phyloP scores from a whole-genome alignment of 1,140 invertebrate genomes.

The Zaprionus africanus region DNA sequence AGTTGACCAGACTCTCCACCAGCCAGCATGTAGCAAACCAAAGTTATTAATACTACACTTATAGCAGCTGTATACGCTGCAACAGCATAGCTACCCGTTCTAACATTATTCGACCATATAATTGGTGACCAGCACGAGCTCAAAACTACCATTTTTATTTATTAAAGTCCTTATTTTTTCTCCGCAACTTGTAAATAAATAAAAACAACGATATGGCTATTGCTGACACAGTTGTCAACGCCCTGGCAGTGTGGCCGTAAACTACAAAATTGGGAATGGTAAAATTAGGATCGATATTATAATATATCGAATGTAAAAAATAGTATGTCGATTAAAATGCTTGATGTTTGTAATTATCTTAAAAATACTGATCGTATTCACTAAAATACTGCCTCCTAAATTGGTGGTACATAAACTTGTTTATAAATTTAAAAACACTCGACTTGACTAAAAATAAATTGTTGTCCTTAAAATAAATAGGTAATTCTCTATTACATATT shows the following conservation, averaged over 20 bases:
- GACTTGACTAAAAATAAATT: background rate
- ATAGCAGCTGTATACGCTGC: conserved; percentile 91
- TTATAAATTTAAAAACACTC: too few species aligned
- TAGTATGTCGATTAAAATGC: background rate
- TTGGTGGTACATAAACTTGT: too few species aligned
- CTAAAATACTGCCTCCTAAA: too few species aligned
- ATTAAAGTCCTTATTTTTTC: conserved; percentile 17
- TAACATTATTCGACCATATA: conserved; percentile 92
- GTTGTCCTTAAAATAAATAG: background rate
- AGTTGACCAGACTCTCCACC: conserved; percentile 94
- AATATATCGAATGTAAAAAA: background rate
- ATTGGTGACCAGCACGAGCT: conserved; percentile 94
- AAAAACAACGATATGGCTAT: conserved; percentile 9
- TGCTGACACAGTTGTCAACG: conserved; percentile 38
- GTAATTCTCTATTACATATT: background rate
- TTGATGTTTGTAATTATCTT: background rate
- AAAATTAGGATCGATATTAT: conserved; percentile 6
- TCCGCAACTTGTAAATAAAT: conserved; percentile 25
- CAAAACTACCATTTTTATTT: conserved; percentile 88
- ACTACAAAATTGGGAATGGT: conserved; percentile 16
- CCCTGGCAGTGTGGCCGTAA: conserved; percentile 39
- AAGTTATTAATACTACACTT: conserved; percentile 90
- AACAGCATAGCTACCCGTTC: conserved; percentile 90
- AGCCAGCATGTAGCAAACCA: conserved; percentile 90
- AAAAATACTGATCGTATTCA: background rate